Conservation (phyloP, 2,113 vertebrate genomes). For the Rhombomys opimus region DNA sequence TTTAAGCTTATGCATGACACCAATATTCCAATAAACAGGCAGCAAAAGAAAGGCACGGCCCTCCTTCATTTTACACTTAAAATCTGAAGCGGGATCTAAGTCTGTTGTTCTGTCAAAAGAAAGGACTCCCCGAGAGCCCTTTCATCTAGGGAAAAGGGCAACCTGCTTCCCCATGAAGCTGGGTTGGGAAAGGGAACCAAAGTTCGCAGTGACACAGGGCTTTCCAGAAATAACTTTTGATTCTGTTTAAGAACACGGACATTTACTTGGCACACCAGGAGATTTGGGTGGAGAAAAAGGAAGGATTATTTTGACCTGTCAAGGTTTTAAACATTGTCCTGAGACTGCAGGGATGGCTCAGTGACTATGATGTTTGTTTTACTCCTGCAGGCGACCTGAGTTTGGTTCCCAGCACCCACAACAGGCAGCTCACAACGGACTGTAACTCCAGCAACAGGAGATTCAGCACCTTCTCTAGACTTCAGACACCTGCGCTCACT, state of each 20-base stretch:
- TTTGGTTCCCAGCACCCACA: neutral
- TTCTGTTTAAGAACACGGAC: neutral
- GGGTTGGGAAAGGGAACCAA: neutral
- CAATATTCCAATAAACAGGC: neutral
- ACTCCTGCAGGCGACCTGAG: neutral
- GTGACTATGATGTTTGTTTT: neutral
- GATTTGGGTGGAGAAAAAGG: neutral
- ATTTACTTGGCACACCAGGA: neutral
- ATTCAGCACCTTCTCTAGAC: too few relatives aligned
- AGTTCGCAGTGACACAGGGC: neutral
- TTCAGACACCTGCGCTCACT: neutral
- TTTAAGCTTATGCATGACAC: neutral
- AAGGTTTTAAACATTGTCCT: constrained; percentile 16
- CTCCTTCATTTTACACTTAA: neutral
- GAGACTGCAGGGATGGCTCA: neutral
- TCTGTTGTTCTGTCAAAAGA: neutral
- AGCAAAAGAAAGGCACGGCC: neutral
- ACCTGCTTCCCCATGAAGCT: neutral
- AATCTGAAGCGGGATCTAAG: neutral
- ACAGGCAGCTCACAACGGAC: neutral
- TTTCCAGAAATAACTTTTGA: constrained; percentile 29
- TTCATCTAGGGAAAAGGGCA: neutral
- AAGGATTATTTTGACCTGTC: neutral
- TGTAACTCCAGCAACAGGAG: neutral
- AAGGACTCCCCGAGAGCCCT: neutral